Evolutionary conservation across 2,113 vertebrate species (phyloP).

Genomic region (Hippocampus guttulatus): DNA sequence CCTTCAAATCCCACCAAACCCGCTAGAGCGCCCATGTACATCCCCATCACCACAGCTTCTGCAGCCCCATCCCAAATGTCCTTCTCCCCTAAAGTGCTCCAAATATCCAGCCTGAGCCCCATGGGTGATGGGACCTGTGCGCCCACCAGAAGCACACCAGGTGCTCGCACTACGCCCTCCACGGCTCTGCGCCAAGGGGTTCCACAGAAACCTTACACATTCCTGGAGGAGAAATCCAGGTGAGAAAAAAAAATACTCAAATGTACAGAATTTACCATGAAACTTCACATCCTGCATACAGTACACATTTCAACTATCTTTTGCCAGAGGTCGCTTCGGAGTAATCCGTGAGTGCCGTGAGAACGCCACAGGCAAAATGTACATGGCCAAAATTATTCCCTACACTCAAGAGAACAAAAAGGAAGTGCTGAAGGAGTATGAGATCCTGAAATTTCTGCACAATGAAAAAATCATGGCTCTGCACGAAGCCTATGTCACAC

Average conservation of each 20-base stretch:
- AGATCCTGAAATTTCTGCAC: constrained; percentile 85
- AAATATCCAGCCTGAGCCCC: constrained; percentile 67
- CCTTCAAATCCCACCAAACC: constrained; percentile 58
- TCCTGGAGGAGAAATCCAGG: constrained; percentile 92
- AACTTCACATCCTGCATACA: not conserved
- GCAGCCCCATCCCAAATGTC: constrained; percentile 35
- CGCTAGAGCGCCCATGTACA: constrained; percentile 50
- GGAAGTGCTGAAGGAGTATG: constrained; percentile 84
- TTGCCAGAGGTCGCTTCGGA: constrained; percentile 83
- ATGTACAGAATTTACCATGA: not conserved
- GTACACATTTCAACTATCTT: not conserved
- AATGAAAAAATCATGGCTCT: constrained; percentile 85
- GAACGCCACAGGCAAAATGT: constrained; percentile 84
- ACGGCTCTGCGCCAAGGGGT: constrained; percentile 79
- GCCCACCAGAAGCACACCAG: constrained; percentile 52
- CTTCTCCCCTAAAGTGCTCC: constrained; percentile 64
- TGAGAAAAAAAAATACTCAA: constrained; percentile 36
- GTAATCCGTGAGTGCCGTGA: constrained; percentile 89
- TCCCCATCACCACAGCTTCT: constrained; percentile 40
- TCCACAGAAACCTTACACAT: constrained; percentile 94
- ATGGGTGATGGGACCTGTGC: constrained; percentile 54
- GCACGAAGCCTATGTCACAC: constrained; percentile 93
- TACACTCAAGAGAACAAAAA: constrained; percentile 82
- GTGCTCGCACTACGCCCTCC: constrained; percentile 41
- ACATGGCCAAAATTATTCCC: constrained; percentile 90